These are phyloP conservation scores for Leptinotarsa haldemani DNA, from an alignment of 2,888 invertebrate genomes.

Conservation along the genomic window DNA sequence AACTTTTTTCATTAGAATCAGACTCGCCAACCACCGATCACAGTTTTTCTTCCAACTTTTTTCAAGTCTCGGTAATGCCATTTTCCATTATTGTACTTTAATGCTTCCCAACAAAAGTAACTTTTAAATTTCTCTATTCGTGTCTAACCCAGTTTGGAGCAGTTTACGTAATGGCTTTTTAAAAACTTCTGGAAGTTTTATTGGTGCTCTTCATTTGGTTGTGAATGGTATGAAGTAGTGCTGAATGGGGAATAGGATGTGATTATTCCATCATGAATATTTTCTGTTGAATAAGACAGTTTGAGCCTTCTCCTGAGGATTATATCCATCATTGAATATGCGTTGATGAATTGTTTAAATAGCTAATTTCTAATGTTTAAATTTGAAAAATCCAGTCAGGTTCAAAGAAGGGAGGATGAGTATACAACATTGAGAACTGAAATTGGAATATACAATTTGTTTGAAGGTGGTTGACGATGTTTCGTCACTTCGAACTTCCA, in stretches of 20 bases:
- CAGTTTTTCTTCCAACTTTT: slow-evolving; percentile 21
- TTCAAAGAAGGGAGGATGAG: too few relatives aligned
- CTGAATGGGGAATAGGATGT: not conserved
- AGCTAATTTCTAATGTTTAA: too few relatives aligned
- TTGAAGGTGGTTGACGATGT: too few relatives aligned
- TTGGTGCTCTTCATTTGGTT: slow-evolving; percentile 26
- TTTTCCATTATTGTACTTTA: slow-evolving; percentile 45
- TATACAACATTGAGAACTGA: too few relatives aligned
- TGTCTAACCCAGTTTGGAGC: slow-evolving; percentile 42
- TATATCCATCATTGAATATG: not conserved
- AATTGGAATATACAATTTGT: too few relatives aligned
- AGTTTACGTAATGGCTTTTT: slow-evolving; percentile 45
- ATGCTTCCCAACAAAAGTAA: slow-evolving; percentile 41
- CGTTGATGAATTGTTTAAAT: too few relatives aligned
- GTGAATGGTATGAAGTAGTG: slow-evolving; percentile 13
- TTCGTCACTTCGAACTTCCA: too few relatives aligned
- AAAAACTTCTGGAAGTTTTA: slow-evolving; percentile 33
- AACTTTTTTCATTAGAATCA: slow-evolving; percentile 27
- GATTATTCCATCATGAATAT: not conserved
- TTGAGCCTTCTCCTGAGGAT: not conserved
- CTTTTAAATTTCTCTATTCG: slow-evolving; percentile 45
- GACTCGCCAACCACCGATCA: slow-evolving; percentile 18
- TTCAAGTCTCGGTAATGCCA: slow-evolving; percentile 26
- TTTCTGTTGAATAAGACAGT: not conserved
- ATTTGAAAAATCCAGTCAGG: too few relatives aligned